These are phyloP conservation scores for Proterorhinus semilunaris DNA, from an alignment of 2,113 vertebrate species.

Conservation along the genomic window DNA sequence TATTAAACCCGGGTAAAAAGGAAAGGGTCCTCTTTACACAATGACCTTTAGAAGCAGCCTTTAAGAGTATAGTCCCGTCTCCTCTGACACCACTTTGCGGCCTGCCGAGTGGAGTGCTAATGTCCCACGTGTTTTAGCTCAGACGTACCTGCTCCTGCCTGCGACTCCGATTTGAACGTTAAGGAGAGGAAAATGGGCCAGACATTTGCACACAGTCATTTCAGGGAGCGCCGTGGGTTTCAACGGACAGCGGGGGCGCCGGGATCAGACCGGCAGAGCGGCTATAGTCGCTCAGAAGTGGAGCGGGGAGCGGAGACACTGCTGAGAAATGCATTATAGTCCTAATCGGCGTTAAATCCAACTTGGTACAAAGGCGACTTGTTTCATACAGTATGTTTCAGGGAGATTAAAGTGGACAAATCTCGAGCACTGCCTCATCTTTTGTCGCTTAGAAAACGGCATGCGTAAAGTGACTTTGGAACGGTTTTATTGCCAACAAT, in stretches of 20 bases:
- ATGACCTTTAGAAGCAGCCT: background rate
- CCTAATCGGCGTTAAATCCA: background rate
- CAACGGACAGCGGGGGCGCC: constrained; percentile 14
- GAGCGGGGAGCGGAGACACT: background rate
- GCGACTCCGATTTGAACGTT: background rate
- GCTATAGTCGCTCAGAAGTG: background rate
- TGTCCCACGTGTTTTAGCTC: constrained; percentile 3
- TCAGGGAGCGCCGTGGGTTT: background rate
- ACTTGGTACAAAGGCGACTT: too few species aligned
- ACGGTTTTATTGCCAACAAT: too few species aligned
- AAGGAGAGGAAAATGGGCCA: constrained; percentile 1
- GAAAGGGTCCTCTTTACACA: background rate
- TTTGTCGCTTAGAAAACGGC: too few species aligned
- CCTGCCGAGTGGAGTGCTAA: background rate
- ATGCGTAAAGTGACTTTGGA: too few species aligned
- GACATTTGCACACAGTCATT: constrained; percentile 15
- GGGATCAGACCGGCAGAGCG: constrained; percentile 1
- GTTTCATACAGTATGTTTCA: too few species aligned
- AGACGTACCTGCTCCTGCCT: background rate
- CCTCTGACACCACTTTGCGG: background rate
- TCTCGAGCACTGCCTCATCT: too few species aligned
- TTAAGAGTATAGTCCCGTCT: background rate
- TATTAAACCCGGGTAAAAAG: background rate
- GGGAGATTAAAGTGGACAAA: too few species aligned
- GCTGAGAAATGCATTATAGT: constrained; percentile 7